Conservation (phyloP, 2,113 vertebrate species). For the Elgaria multicarinata region DNA sequence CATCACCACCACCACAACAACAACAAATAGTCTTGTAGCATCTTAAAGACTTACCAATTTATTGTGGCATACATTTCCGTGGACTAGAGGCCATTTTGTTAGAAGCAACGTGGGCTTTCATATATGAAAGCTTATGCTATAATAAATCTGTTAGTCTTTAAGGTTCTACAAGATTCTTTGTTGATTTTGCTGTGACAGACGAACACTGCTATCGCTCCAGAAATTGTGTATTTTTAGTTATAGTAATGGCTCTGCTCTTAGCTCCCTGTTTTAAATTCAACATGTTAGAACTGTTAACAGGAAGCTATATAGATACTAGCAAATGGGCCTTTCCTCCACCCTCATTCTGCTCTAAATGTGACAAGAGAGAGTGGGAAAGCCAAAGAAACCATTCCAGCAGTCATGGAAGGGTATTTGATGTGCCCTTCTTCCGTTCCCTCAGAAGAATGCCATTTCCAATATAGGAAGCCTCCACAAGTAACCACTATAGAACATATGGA, state of each 20-base stretch:
- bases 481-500: neutral
- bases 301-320: neutral
- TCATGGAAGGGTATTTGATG: neutral
- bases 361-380: neutral
- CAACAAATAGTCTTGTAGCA: neutral
- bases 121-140: neutral
- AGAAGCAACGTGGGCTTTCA: neutral
- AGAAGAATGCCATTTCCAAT: neutral
- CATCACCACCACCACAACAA: too few species aligned
- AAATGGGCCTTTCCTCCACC: constrained; percentile 5
- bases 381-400: neutral
- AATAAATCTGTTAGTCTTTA: neutral
- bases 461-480: too few species aligned
- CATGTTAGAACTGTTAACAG: fast-evolving
- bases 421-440: neutral
- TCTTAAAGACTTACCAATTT: neutral
- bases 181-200: neutral
- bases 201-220: neutral
- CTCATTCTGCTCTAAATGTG: neutral
- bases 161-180: neutral
- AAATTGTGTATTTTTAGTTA: constrained; percentile 18
- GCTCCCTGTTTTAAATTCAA: constrained; percentile 3
- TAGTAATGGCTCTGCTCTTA: constrained; percentile 16
- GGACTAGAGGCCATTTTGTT: neutral
- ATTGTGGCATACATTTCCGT: neutral